A percentile compares a stretch with the other conserved stretches of the same genome.
phyloP scores from a whole-genome alignment of 2,888 invertebrate species.

The Empis stercorea region DNA sequence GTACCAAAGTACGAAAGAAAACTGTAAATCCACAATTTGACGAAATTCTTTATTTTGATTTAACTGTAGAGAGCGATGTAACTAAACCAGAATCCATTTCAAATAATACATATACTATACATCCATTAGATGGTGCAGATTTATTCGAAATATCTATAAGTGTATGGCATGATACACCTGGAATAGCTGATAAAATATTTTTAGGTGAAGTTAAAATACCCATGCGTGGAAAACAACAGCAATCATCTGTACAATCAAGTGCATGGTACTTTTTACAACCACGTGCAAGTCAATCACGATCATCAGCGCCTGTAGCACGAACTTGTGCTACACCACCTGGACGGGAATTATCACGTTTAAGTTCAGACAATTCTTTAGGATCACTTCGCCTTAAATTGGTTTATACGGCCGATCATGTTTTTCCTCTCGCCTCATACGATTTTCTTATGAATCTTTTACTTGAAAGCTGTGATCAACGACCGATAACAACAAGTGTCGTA shows the following conservation, averaged over 20 bases:
- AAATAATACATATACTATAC: conserved; percentile 43
- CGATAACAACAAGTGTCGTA: conserved; percentile 67
- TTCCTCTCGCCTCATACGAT: conserved; percentile 69
- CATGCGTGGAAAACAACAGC: conserved; percentile 52
- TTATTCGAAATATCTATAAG: conserved; percentile 70
- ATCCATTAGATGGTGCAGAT: conserved; percentile 48
- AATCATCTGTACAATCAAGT: conserved; percentile 45
- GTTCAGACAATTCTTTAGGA: conserved; percentile 52
- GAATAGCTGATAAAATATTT: conserved; percentile 62
- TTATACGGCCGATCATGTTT: conserved; percentile 82
- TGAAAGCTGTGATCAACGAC: conserved; percentile 41
- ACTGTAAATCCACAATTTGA: conserved; percentile 81
- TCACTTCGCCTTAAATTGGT: conserved; percentile 74
- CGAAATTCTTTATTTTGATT: conserved; percentile 70
- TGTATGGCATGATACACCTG: conserved; percentile 74
- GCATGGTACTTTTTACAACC: conserved; percentile 72
- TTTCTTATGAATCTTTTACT: conserved; percentile 64
- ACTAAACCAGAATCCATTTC: conserved; percentile 18
- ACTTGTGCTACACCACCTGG: conserved; percentile 65
- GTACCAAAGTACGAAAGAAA: conserved; percentile 80
- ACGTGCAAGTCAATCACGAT: conserved; percentile 47
- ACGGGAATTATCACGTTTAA: conserved; percentile 44
- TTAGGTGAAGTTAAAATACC: conserved; percentile 78
- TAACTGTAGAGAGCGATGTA: conserved; percentile 44
- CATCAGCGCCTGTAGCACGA: conserved; percentile 26